Evolutionary conservation across 2,113 vertebrate genomes (phyloP), one percentile per base, ranked within the genome.

Genomic region (Muntiacus reevesi): DNA sequence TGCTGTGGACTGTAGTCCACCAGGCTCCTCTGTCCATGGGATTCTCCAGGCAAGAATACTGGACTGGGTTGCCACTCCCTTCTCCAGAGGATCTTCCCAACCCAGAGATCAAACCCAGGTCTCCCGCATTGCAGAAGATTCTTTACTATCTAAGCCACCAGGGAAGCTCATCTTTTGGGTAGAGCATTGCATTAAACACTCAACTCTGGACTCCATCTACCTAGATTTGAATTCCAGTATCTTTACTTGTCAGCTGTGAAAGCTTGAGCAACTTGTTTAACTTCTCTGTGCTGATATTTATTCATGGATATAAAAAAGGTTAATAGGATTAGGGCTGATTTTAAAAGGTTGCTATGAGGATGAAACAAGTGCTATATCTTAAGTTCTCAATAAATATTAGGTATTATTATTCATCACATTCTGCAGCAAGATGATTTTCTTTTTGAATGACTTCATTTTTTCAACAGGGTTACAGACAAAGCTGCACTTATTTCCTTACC

Each of bases 361-460:
- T 45, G 74, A 54, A 93, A 45, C 50, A 36, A 45, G 45, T 91
- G 78, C 30, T 27, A 30, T 40, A 30, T 64, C 71, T 5, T 62
- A 71, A 28, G 40, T 67, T 91, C 76, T 89, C 62, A 71, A 45
- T 87, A 97, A 95, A 90, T 55, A 64, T 59, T 88, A 88, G 52
- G 30, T 55, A 57, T 84, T 86, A 43, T 59, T 54, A 67, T 55
- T 93, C 50, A 95, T 83, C 59, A 21, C 10, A 21, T 57, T 92
- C 36, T 23, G 7, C 33, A 36, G 43, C 36, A 71, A 94, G 64
- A 50, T 83, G 27, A 47, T 59, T 95, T 96, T 54, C 28, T 11
- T 86, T 98, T 89, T 16, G 89, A 97, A 78, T 12, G 89, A 21
- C 47, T 96, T 94, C 74, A 60, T 67, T 97, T 98, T 98, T 98